Base-by-base conservation (phyloP, 2,888 invertebrate genomes). In the Disparrhopalites patrizii region DNA sequence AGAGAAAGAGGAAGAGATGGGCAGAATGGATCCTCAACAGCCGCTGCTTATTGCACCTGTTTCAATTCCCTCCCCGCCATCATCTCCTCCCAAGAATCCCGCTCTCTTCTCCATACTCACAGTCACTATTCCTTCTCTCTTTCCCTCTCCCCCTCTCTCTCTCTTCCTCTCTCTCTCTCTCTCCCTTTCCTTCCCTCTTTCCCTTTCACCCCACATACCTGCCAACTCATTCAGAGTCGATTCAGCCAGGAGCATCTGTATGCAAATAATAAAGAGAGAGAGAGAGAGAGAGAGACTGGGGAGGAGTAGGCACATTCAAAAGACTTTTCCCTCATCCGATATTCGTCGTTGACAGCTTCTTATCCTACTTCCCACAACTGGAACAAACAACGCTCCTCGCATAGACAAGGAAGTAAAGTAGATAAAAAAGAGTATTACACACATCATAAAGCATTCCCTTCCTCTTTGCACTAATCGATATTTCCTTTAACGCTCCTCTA, bases 381-480 rank as follows among this genome's bases (percentile, higher is more conserved):
- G n/a, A n/a, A n/a, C n/a, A n/a, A n/a, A n/a, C n/a, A n/a, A n/a
- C n/a, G n/a, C n/a, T n/a, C n/a, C 36, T 38, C 38, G 18, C 33
- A 18, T 20, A 65, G 23, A 36, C 52, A 66, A 66, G 60, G 61
- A 28, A 62, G 63, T 51, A 56, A 67, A 66, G 50, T 58, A 57
- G 58, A 56, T 56, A 65, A 57, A 68, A 67, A 71, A 69, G 67
- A 66, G 65, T 65, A 68, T 68, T 72, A 69, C 68, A 66, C 70
- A 70, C 70, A 68, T 70, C 70, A 70, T 70, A 70, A 68, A 70
- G 66, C 72, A 72, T 69, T 72, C 69, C 69, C 67, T 67, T 65
- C 57, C 67, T 62, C 68, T 70, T 72, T 72, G 63, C 57, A n/a
- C n/a, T 63, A 69, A 72, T 72, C 72, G 67, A 72, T 70, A 70